Evolutionary conservation across 2,113 vertebrate species (phyloP), one percentile per base, ranked within the genome.

Genomic region (Anthoscopus minutus): DNA sequence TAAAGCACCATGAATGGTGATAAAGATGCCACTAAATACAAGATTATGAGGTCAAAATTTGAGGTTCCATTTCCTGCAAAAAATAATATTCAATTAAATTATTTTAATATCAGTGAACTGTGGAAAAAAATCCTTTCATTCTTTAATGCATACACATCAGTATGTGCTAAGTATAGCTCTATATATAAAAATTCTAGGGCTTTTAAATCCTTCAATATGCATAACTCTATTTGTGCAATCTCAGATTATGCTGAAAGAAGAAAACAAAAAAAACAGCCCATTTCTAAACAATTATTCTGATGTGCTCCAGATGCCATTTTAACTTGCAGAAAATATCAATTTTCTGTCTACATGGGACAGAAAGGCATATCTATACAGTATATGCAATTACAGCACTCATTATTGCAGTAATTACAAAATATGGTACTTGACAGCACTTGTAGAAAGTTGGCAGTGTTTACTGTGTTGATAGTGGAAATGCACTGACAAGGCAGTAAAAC

Each of bases 401-500:
- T 92, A 94, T 88, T 92, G 74, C 93, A 81, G 85, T 93, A 91
- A 97, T 97, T 97, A 89, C 79, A 86, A 94, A 96, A 96, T 88
- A 89, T 10, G 92, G 81, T 67, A 93, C 95, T 96, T 96, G 92
- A 97, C 74, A 88, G 89, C 89, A 96, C 93, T 96, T 90, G 85
- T 88, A 87, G 87, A 40, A 97, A 96, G 95, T 94, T 97, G 94
- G 95, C 94, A 91, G 89, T 93, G 86, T 93, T 94, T 87, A 81
- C 2, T 67, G 45, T n/a, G 71, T 87, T 93, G 85, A 94, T 13
- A 85, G 79, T 77, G 54, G 74, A 90, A 95, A 93, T 14, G 47
- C 76, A 70, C 13, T 83, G 82, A 81, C 88, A 96, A 95, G 47
- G 40, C 0, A 10, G 62, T 37, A 82, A 85, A 91, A 82, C 33